Conservation (phyloP, 2,113 vertebrate genomes). For the Strigops habroptila region DNA sequence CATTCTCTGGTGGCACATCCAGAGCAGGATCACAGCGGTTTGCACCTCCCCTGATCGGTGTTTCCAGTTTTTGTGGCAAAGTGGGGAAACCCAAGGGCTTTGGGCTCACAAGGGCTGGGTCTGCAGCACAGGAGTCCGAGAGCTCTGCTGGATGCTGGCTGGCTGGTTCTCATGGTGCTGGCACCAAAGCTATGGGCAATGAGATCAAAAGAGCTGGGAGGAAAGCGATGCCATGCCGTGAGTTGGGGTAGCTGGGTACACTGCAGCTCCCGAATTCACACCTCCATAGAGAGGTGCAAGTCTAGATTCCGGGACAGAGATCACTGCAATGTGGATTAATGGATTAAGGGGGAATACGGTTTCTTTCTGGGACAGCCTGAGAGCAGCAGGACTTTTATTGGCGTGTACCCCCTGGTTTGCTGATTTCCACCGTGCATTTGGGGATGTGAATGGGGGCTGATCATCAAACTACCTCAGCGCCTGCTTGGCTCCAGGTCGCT, state of each 20-base stretch:
- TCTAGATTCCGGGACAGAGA: background rate
- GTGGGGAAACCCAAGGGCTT: background rate
- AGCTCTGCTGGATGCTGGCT: background rate
- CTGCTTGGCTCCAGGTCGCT: background rate
- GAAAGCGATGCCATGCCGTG: background rate
- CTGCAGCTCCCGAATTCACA: background rate
- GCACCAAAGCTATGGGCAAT: background rate
- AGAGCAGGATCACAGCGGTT: accelerated
- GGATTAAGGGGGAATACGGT: accelerated
- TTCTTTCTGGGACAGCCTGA: background rate
- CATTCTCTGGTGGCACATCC: background rate
- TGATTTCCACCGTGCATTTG: accelerated
- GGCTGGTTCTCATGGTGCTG: background rate
- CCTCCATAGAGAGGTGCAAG: accelerated
- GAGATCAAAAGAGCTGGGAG: background rate
- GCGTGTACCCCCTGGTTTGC: accelerated
- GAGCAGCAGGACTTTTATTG: background rate
- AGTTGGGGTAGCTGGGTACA: background rate
- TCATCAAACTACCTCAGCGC: background rate
- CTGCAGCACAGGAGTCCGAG: accelerated
- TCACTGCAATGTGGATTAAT: background rate
- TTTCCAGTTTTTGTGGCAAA: background rate
- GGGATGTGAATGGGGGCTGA: background rate
- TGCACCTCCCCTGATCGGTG: accelerated
- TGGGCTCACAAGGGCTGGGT: background rate